phyloP scores from a whole-genome alignment of 2,113 vertebrate species.

The Struthio camelus region DNA sequence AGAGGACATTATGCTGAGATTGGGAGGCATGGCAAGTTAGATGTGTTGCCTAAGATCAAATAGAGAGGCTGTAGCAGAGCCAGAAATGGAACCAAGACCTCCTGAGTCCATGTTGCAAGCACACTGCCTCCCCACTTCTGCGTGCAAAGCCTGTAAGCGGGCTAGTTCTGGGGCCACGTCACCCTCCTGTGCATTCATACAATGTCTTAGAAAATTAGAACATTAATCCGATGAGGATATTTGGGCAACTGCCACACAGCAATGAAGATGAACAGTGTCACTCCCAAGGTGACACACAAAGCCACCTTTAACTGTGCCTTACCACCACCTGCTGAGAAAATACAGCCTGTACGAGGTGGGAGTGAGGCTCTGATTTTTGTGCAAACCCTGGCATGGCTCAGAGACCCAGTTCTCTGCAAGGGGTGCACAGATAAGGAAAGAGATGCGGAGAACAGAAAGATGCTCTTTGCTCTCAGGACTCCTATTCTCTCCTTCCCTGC shows the following conservation, averaged over 20 bases:
- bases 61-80: background rate
- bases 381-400: accelerated
- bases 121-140: background rate
- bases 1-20: background rate
- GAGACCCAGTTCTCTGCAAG: background rate
- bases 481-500: background rate
- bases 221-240: background rate
- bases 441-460: background rate
- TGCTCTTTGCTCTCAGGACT: background rate
- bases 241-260: background rate
- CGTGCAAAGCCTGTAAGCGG: background rate
- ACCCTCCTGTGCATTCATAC: background rate
- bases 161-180: background rate
- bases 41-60: background rate
- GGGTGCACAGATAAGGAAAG: background rate
- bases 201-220: conserved; percentile 22
- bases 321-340: background rate
- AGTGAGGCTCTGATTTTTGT: background rate
- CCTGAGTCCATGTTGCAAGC: background rate
- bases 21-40: background rate
- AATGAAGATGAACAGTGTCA: background rate
- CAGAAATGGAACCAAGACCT: background rate
- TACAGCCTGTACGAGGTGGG: accelerated
- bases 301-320: background rate
- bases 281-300: background rate